Base-by-base conservation (phyloP, 2,113 vertebrate genomes). In the Phyllostomus discolor region DNA sequence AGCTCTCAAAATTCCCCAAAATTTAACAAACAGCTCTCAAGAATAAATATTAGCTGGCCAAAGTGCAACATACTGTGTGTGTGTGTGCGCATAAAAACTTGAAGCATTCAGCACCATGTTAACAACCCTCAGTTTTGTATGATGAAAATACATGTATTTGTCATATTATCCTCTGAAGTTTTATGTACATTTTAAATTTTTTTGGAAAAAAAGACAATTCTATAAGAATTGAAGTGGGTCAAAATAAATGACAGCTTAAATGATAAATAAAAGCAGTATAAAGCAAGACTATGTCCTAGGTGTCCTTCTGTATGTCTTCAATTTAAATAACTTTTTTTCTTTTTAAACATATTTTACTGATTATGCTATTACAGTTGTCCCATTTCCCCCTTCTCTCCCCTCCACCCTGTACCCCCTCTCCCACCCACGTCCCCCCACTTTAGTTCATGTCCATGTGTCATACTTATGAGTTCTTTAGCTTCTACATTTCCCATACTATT, bases 211-310 rank as follows among this genome's bases (percentile, higher is more conserved):
- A 81, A 73, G 59, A 62, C 24, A 84, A 52, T 94, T 89, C 31
- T 80, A 2, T 80, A 90, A 76, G 57, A 95, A 90, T 64, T 19
- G 75, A n/a, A 90, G 35, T 92, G 31, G 20, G 57, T 95, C 91
- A 93, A 92, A 95, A 92, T 79, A 87, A 31, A 28, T 90, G 88
- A 35, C 24, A 83, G 69, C 64, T 90, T 70, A 95, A 92, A 67
- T 95, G 92, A 52, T 54, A 95, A 84, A n/a, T 81, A 70, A 11
- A 80, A 95, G 28, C 70, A 19, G 38, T 64, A 0, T 80, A 86
- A 92, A 79, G 54, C 31, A 87, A 5, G 66, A 15, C 72, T 83
- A 92, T 93, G 48, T 69, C 46, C 28, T 52, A 59, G 31, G 66
- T 59, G 46, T 1, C 26, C 38, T 90, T 72, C 4, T 28, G 80